Base-by-base conservation (phyloP, 1,140 invertebrate genomes). In the Cydia splendana region DNA sequence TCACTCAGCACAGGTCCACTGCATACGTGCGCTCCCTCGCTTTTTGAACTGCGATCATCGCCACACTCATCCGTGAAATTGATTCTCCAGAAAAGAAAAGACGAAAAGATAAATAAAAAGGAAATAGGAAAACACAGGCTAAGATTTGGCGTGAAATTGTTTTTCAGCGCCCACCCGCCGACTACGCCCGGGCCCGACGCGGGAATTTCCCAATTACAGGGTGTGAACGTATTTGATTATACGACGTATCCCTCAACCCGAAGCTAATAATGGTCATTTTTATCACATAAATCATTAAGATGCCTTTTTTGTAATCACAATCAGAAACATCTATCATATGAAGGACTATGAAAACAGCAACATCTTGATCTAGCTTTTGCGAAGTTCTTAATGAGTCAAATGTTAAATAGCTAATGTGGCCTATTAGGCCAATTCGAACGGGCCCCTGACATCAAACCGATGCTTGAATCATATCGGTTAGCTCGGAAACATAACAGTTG, bases 131-230 rank as follows among this genome's bases (percentile, higher is more conserved):
- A 93, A 92, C 90, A 93, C 91, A 89, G 89, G 89, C 90, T 91
- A 92, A 93, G 90, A 93, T 93, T 93, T 93, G 91, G 91, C 91
- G 91, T 93, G 90, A 93, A 93, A 93, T 93, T 93, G 90, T 93
- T 93, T 92, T 93, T 91, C 87, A 91, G 85, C 87, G 82, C 87
- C 88, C 87, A 84, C 87, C 86, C 85, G 84, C 88, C 83, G 81
- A 80, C 77, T 81, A 85, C 84, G 83, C 82, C 85, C 84, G 85
- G 85, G 79, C 86, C 84, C 87, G 81, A 78, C 86, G 85, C 89
- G 88, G 87, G 91, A 92, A 93, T 93, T 93, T 93, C 86, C 86
- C 91, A 93, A 93, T 93, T 93, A 93, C 90, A 84, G 85, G 80
- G 85, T 91, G 89, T 89, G 86, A 93, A 91, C 91, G 87, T 91